phyloP scores from a whole-genome alignment of 2,888 invertebrate species.

The Apocheima hispidaria region DNA sequence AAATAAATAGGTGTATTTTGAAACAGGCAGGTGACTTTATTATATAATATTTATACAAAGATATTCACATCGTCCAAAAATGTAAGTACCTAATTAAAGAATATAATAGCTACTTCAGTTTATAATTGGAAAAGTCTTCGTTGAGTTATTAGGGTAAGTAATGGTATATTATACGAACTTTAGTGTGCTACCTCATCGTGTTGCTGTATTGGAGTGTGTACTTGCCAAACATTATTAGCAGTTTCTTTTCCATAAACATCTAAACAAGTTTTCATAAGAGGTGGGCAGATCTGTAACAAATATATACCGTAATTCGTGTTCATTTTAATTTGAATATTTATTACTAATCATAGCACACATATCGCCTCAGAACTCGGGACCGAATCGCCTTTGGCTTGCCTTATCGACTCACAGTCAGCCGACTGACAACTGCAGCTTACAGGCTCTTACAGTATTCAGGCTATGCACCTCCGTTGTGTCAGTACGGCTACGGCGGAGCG shows the following conservation, averaged over 20 bases:
- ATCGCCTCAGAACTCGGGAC: too few relatives aligned
- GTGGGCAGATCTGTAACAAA: conserved; percentile 69
- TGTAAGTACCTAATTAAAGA: too few relatives aligned
- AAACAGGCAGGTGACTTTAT: too few relatives aligned
- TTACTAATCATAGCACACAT: too few relatives aligned
- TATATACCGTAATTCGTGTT: neutral
- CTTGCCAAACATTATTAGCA: conserved; percentile 76
- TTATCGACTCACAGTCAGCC: too few relatives aligned
- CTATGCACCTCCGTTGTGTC: too few relatives aligned
- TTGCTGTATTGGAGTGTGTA: conserved; percentile 65
- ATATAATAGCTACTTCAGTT: neutral
- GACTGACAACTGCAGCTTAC: too few relatives aligned
- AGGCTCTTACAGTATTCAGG: too few relatives aligned
- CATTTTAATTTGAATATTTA: neutral
- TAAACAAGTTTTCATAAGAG: conserved; percentile 72
- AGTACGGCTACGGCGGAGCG: too few relatives aligned
- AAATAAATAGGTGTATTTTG: too few relatives aligned
- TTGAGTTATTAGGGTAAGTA: neutral
- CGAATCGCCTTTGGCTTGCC: too few relatives aligned
- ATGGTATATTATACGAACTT: neutral
- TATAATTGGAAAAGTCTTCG: neutral
- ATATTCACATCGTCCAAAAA: neutral
- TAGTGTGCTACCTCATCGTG: neutral
- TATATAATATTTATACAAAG: neutral
- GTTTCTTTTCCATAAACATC: conserved; percentile 75